Base-by-base conservation (phyloP, 2,888 invertebrate species). In the Blomia tropicalis region DNA sequence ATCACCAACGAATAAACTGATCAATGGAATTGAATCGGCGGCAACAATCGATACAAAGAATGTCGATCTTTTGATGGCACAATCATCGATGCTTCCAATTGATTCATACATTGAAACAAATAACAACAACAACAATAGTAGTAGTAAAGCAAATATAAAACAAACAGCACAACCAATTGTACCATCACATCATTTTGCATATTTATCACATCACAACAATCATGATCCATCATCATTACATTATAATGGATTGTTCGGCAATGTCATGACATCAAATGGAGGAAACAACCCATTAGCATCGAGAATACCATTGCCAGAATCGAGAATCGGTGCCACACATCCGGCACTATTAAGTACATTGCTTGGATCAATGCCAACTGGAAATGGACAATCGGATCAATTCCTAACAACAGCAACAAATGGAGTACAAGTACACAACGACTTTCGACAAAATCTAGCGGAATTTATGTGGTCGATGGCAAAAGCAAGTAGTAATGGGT, bases 401-500 rank as follows among this genome's bases (percentile, higher is more conserved):
- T 36, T 36, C 7, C 17, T 36, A 17, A 36, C 36, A 36, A 7
- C 36, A 36, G 17, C 7, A 7, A 47, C 51, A 11, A 47, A 7
- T 14, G 51, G 51, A 47, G 7, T 17, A 36, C 36, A 36, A 36
- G 36, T 36, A 11, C n/a, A n/a, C n/a, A n/a, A 58, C 25, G 63
- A 64, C 43, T 60, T 65, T 61, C 36, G 65, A 4, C 65, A 65
- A 22, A 65, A 66, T 54, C 67, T 69, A 41, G 69, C 69, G 5
- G 69, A 69, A 43, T 69, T 69, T 47, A 69, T 69, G 69, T 69
- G 69, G 69, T 63, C 65, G 17, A 67, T 66, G 0, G 67, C 67
- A 58, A 66, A 67, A 43, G 64, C 66, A 3, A 47, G 58, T 14
- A 65, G 66, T 30, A n/a, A n/a, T n/a, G n/a, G n/a, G n/a, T n/a